Evolutionary conservation across 2,797 vertebrate species (phyloP), one percentile per base, ranked within the genome.

Genomic region (Atherinosoma microstoma): DNA sequence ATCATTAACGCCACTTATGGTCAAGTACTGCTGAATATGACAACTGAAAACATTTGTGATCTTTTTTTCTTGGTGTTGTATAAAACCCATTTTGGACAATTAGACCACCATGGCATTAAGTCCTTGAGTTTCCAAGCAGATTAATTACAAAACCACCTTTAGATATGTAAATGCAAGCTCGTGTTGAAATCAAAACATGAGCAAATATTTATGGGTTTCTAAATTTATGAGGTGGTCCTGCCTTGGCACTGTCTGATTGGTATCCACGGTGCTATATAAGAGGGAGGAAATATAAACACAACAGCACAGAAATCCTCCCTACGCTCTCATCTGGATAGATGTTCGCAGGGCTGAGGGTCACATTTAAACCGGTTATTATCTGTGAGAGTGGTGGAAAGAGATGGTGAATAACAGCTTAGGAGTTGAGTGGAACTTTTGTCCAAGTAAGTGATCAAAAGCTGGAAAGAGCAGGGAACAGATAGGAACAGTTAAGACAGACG

Each of bases 161-260:
- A 84, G 87, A 92, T 93, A 91, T 93, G 89, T 92, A 90, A 93
- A 92, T 87, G 71, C 35, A 91, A 86, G 77, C 82, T 68, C 54
- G 84, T 73, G 80, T 78, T 86, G 83, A 90, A 92, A 80, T 84
- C 67, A 76, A 86, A 89, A 86, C 73, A 87, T 12, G 80, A 70
- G 78, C 88, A 94, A 94, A 94, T 94, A 93, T 94, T 93, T 94
- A 93, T 89, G 80, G 86, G 59, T 79, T 71, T 75, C 11, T 82
- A 84, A 89, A 93, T 93, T 92, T 93, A 94, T 87, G 91, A 88
- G 86, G 78, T 71, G 87, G 89, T 82, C 80, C 84, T 79, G 86
- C 85, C 83, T 86, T 89, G 84, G 88, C 82, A 85, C 79, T 42
- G 83, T 82, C 73, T 76, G 75, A 80, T 72, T 86, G 76, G 93